Evolutionary conservation across 1,140 invertebrate species (phyloP).

Genomic region (Drosophila aff.): DNA sequence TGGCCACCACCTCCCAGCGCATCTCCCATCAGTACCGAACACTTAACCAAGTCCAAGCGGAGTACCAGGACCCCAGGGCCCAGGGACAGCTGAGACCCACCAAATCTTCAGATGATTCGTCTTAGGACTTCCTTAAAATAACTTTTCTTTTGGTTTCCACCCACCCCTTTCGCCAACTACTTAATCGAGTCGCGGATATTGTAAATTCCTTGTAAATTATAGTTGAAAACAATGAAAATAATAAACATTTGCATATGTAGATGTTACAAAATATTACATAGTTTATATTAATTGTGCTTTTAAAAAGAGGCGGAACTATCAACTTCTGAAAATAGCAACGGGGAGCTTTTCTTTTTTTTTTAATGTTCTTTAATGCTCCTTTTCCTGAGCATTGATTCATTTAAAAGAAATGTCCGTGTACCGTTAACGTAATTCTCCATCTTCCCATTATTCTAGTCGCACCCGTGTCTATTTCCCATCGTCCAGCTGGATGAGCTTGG

Average conservation of each 20-base stretch:
- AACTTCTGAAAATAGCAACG: not conserved
- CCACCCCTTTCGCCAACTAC: conserved; percentile 24
- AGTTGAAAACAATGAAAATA: conserved; percentile 42
- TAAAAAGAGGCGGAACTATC: not conserved
- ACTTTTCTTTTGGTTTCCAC: conserved; percentile 4
- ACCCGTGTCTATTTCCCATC: conserved; percentile 1
- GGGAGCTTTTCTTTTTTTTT: not conserved
- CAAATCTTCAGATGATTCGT: conserved; percentile 1
- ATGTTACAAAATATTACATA: not conserved
- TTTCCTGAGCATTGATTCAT: not conserved
- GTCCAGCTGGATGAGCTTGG: conserved; percentile 68
- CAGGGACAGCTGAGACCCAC: not conserved
- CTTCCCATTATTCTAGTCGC: too few relatives aligned
- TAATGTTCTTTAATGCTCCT: not conserved
- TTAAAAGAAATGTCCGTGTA: too few relatives aligned
- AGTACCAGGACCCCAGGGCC: too few relatives aligned
- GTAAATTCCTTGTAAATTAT: conserved; percentile 69
- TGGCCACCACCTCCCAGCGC: conserved; percentile 47
- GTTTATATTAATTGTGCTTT: not conserved
- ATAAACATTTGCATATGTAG: conserved; percentile 39
- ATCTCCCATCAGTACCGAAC: conserved; percentile 24
- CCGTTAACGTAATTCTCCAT: not conserved
- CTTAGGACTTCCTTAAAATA: not conserved
- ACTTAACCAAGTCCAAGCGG: conserved; percentile 3
- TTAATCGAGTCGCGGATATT: conserved; percentile 15